A percentile compares a stretch with the other conserved stretches of the same genome.
phyloP scores from a whole-genome alignment of 2,113 vertebrate species.

The Dipodomys stephensi region DNA sequence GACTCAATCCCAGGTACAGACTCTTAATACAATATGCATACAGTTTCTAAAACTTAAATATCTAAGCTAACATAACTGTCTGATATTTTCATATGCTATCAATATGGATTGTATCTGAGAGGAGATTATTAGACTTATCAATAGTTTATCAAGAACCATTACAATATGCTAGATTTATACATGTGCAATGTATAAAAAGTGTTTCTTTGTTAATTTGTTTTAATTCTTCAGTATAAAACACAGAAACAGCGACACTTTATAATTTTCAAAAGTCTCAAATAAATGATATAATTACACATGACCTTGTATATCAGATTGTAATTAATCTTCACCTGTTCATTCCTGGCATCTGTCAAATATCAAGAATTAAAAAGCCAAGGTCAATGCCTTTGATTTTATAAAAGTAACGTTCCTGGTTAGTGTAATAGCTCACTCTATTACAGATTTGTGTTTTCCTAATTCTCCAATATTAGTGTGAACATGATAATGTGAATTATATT shows the following conservation, averaged over 20 bases:
- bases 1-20: not conserved
- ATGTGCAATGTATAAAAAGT: not conserved
- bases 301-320: not conserved
- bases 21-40: not conserved
- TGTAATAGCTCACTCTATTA: not conserved
- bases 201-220: not conserved
- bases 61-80: not conserved
- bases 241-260: not conserved
- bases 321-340: not conserved
- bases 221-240: not conserved
- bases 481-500: slow-evolving; percentile 36
- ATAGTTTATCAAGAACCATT: not conserved
- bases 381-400: not conserved
- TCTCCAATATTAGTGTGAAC: slow-evolving; percentile 38
- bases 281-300: not conserved
- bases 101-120: not conserved
- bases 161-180: not conserved
- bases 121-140: not conserved
- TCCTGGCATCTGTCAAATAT: not conserved
- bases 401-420: not conserved
- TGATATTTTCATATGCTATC: not conserved
- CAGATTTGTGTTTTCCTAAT: slow-evolving; percentile 40
- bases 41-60: not conserved
- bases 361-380: slow-evolving; percentile 23
- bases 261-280: slow-evolving; percentile 11